Percentiles rank a stretch among this genome's conserved stretches.
Evolutionary conservation across 1,140 invertebrate species (phyloP).

Genomic region (Drosophila busckii): DNA sequence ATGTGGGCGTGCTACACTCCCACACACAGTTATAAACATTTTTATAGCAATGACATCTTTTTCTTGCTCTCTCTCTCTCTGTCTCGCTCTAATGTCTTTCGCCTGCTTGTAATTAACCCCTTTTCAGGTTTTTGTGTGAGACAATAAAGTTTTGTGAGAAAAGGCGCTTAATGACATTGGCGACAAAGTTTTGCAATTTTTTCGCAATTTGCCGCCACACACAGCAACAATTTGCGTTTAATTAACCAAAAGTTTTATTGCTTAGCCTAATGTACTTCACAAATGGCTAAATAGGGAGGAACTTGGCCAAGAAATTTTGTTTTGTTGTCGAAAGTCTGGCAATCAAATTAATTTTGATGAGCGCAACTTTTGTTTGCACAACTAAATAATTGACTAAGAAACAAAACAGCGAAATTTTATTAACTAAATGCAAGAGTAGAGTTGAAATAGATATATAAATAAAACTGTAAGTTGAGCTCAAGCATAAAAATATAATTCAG

Average conservation of each 20-base stretch:
- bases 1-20: neutral
- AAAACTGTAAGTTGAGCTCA: too few species aligned
- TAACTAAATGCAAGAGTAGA: too few species aligned
- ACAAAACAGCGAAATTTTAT: too few species aligned
- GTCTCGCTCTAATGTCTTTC: constrained; percentile 9
- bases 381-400: too few species aligned
- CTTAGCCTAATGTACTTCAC: constrained; percentile 40
- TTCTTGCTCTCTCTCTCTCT: neutral
- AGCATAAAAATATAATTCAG: too few species aligned
- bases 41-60: constrained; percentile 64
- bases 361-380: constrained; percentile 31
- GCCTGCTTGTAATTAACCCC: constrained; percentile 61
- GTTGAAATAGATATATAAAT: too few species aligned
- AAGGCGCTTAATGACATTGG: constrained; percentile 67
- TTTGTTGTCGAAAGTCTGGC: constrained; percentile 60
- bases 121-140: constrained; percentile 50
- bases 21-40: constrained; percentile 19
- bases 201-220: constrained; percentile 74
- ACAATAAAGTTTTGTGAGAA: constrained; percentile 68
- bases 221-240: constrained; percentile 76
- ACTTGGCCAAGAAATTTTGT: constrained; percentile 45
- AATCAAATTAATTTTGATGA: constrained; percentile 77
- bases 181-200: constrained; percentile 74
- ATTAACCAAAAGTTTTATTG: constrained; percentile 68
- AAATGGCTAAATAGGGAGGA: constrained; percentile 48